These are phyloP conservation scores for Anoura caudifer DNA, from an alignment of 2,113 vertebrate genomes.

Conservation along the genomic window DNA sequence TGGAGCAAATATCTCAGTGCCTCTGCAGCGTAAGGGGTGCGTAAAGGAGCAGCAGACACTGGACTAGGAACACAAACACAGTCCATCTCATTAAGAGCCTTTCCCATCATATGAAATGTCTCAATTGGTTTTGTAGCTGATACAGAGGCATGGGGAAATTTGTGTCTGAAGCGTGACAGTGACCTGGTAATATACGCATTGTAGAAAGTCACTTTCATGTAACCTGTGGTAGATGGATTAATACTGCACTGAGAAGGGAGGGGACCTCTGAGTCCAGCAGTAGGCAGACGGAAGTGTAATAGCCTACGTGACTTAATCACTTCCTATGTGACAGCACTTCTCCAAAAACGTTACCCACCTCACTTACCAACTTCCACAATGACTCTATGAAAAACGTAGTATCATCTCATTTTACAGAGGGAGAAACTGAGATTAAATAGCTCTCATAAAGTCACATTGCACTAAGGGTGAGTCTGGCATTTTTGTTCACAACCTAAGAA, in stretches of 20 bases:
- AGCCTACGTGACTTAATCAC: neutral
- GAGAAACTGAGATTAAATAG: neutral
- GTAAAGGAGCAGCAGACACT: neutral
- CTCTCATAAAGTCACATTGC: neutral
- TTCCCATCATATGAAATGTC: neutral
- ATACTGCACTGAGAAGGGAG: neutral
- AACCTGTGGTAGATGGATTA: neutral
- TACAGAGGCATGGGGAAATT: neutral
- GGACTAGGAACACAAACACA: neutral
- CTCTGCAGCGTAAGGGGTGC: neutral
- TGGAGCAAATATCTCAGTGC: neutral
- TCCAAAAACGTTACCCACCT: neutral
- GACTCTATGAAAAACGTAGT: neutral
- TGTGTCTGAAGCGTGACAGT: neutral
- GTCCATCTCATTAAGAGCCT: neutral
- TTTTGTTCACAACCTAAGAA: neutral
- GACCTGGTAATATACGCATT: neutral
- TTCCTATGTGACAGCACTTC: neutral
- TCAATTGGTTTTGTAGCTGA: neutral
- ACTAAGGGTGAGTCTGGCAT: neutral
- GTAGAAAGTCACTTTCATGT: neutral
- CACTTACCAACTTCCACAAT: neutral
- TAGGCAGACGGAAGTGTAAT: neutral
- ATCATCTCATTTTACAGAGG: neutral
- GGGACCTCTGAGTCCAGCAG: neutral